Percentiles rank a stretch among this genome's conserved stretches.
Evolutionary conservation across 1,140 invertebrate species (phyloP).

Genomic region (Calosoma granatense): DNA sequence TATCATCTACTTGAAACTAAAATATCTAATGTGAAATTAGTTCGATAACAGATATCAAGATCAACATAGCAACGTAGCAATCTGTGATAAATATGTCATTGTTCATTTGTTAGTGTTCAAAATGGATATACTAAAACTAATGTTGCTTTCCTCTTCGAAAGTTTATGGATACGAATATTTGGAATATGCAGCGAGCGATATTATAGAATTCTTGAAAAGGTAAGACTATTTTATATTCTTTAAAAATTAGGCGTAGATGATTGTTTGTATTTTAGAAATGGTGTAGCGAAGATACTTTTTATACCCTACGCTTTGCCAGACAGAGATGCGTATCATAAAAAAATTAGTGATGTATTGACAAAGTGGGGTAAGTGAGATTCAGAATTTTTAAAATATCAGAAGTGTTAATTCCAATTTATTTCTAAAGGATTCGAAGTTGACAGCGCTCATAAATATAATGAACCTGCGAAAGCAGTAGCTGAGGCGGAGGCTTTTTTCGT

Average conservation of each 20-base stretch:
- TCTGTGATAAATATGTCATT: no score
- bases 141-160: constrained; percentile 60
- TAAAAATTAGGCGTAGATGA: constrained; percentile 15
- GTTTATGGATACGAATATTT: constrained; percentile 54
- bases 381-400: constrained; percentile 11
- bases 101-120: neutral
- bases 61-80: no score
- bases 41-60: no score
- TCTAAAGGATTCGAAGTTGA: constrained; percentile 42
- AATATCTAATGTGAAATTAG: no score
- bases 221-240: no score
- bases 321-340: constrained; percentile 55
- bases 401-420: constrained; percentile 17
- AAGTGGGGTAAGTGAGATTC: constrained; percentile 47
- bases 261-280: constrained; percentile 41
- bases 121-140: constrained; percentile 36
- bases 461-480: constrained; percentile 46
- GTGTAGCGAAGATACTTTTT: constrained; percentile 58
- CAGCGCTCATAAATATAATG: constrained; percentile 48
- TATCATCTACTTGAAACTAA: no score
- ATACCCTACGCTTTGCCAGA: constrained; percentile 63
- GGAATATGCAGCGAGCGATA: constrained; percentile 54
- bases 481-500: constrained; percentile 61
- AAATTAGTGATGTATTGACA: constrained; percentile 46
- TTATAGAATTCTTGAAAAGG: constrained; percentile 50